Conservation (phyloP, 2,113 vertebrate species). For the Prinia subflava region DNA sequence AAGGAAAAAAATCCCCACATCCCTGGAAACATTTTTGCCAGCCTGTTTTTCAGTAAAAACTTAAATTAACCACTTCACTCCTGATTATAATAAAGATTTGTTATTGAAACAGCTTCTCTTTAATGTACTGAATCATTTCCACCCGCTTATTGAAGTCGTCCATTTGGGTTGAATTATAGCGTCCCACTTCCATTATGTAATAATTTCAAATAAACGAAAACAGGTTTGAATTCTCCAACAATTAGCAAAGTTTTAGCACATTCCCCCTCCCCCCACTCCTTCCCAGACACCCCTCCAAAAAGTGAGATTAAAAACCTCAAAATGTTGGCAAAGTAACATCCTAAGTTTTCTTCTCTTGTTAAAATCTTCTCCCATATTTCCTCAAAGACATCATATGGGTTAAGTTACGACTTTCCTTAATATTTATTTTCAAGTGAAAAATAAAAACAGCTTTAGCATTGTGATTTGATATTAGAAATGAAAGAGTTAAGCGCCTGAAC, state of each 20-base stretch:
- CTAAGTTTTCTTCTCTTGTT: background rate
- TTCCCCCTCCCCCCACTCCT: slow-evolving; percentile 15
- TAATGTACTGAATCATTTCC: slow-evolving; percentile 74
- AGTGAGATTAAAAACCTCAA: background rate
- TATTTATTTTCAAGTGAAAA: slow-evolving; percentile 49
- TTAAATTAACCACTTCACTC: slow-evolving; percentile 79
- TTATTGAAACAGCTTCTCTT: slow-evolving; percentile 71
- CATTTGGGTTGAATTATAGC: slow-evolving; percentile 78
- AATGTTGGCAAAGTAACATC: background rate
- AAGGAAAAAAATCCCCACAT: slow-evolving; percentile 71
- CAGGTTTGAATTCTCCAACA: slow-evolving; percentile 73
- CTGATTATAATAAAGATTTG: slow-evolving; percentile 73
- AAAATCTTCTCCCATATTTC: slow-evolving; percentile 14
- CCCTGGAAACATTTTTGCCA: slow-evolving; percentile 76
- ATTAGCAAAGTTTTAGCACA: slow-evolving; percentile 71
- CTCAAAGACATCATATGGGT: slow-evolving; percentile 36
- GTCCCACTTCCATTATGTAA: slow-evolving; percentile 70
- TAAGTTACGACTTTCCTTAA: background rate
- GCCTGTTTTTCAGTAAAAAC: slow-evolving; percentile 72
- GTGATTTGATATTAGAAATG: slow-evolving; percentile 14
- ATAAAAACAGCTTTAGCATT: slow-evolving; percentile 37
- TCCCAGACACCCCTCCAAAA: background rate
- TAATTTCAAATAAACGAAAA: slow-evolving; percentile 77
- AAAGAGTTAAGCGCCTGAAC: slow-evolving; percentile 49
- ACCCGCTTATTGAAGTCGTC: slow-evolving; percentile 68